These are phyloP conservation scores for Argyresthia goedartella DNA, from an alignment of 2,888 invertebrate genomes.

Conservation along the genomic window DNA sequence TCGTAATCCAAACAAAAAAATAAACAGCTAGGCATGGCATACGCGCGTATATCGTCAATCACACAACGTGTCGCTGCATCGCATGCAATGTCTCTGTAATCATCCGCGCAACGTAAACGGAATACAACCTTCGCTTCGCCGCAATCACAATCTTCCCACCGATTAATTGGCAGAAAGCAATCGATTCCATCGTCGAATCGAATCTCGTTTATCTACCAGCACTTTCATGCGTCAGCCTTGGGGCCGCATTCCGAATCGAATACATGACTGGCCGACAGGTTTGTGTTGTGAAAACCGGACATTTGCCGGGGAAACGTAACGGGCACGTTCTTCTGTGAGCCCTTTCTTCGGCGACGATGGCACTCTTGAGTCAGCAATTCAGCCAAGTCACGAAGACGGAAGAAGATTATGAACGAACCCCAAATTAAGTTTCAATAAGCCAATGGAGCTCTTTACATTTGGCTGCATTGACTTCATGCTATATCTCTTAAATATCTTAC, in stretches of 20 bases:
- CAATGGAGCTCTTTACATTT: too few relatives aligned
- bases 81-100: neutral
- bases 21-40: too few relatives aligned
- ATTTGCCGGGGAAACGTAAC: constrained; percentile 22
- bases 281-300: constrained; percentile 38
- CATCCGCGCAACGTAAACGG: neutral
- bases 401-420: too few relatives aligned
- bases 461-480: too few relatives aligned
- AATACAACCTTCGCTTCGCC: constrained; percentile 3
- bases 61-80: neutral
- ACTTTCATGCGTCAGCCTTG: constrained; percentile 35
- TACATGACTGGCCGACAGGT: constrained; percentile 27
- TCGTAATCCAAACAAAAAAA: too few relatives aligned
- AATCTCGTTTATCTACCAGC: constrained; percentile 16
- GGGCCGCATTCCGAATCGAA: constrained; percentile 31
- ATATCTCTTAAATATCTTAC: too few relatives aligned
- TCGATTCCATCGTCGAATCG: constrained; percentile 12
- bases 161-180: constrained; percentile 19
- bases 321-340: constrained; percentile 1
- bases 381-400: too few relatives aligned
- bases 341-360: neutral
- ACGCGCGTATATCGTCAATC: too few relatives aligned
- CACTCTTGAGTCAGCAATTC: neutral
- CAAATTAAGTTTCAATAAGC: too few relatives aligned
- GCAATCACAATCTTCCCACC: constrained; percentile 11